Evolutionary conservation across 2,888 invertebrate species (phyloP).

Genomic region (Oxyscelio sp.): DNA sequence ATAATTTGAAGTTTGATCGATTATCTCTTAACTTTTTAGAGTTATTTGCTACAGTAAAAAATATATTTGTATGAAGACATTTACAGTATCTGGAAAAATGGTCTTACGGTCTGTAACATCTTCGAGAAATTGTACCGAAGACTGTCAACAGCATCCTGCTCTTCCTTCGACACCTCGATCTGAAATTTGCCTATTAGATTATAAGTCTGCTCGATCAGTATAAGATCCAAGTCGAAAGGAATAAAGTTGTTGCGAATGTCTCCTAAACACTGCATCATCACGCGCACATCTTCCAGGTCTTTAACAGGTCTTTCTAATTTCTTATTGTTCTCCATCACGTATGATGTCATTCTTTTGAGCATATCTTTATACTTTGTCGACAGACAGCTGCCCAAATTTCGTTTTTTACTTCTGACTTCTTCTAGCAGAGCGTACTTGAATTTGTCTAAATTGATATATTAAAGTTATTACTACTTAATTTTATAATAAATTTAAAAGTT

Average conservation of each 20-base stretch:
- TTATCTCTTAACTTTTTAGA: too few species aligned
- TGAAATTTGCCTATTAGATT: slow-evolving; percentile 91
- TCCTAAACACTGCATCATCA: slow-evolving; percentile 94
- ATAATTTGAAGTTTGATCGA: too few species aligned
- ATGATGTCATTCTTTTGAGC: slow-evolving; percentile 92
- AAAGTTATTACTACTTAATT: too few species aligned
- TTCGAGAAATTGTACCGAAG: slow-evolving; percentile 93
- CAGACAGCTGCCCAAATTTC: slow-evolving; percentile 92
- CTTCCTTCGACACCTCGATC: slow-evolving; percentile 93
- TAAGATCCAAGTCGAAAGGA: slow-evolving; percentile 93
- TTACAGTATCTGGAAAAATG: too few species aligned
- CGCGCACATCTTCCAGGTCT: slow-evolving; percentile 94
- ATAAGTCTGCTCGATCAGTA: slow-evolving; percentile 94
- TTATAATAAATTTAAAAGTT: too few species aligned
- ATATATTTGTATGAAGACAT: too few species aligned
- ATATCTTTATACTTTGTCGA: slow-evolving; percentile 92
- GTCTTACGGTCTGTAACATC: slow-evolving; percentile 92
- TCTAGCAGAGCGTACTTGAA: slow-evolving; percentile 91
- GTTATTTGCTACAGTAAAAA: too few species aligned
- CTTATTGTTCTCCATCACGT: slow-evolving; percentile 93
- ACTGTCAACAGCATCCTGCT: slow-evolving; percentile 94
- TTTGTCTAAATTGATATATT: slow-evolving; percentile 89
- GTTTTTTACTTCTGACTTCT: slow-evolving; percentile 95
- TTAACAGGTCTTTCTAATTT: too few species aligned
- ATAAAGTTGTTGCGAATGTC: slow-evolving; percentile 94